A percentile compares a stretch with the other conserved stretches of the same genome.
Conservation (phyloP, 2,113 vertebrate genomes). For the Gobius niger region DNA sequence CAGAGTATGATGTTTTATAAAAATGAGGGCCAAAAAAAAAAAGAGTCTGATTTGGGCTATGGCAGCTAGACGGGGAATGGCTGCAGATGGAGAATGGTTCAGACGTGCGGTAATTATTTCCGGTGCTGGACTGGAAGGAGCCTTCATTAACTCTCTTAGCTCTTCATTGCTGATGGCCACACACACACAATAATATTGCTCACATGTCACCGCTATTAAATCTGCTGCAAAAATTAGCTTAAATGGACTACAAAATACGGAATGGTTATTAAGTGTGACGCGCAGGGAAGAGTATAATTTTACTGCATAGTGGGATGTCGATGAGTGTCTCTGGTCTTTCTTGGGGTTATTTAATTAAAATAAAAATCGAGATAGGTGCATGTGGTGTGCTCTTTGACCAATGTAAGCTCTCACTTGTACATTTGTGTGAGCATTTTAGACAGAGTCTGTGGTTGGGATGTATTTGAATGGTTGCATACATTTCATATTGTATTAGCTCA, state of each 20-base stretch:
- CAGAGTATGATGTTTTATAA: constrained; percentile 8
- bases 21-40: neutral
- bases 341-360: constrained; percentile 18
- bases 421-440: no score
- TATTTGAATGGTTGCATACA: no score
- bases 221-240: constrained; percentile 3
- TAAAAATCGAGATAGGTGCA: neutral
- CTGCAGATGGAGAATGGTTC: constrained; percentile 66
- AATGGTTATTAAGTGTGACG: constrained; percentile 29
- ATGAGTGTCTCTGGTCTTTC: constrained; percentile 24
- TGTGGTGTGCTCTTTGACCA: neutral
- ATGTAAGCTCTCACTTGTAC: neutral
- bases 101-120: constrained; percentile 72
- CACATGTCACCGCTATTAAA: constrained; percentile 19
- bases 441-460: no score
- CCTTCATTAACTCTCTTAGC: constrained; percentile 63
- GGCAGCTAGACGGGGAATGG: constrained; percentile 53
- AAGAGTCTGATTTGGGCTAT: constrained; percentile 42
- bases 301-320: constrained; percentile 7
- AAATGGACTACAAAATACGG: constrained; percentile 18
- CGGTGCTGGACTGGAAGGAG: constrained; percentile 64
- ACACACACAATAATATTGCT: constrained; percentile 14
- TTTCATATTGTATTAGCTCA: no score
- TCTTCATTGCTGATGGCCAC: constrained; percentile 67
- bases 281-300: constrained; percentile 12